Percentiles rank a stretch among this genome's conserved stretches.
Conservation (phyloP, 2,888 invertebrate species). For the Epistrophe eligans region DNA sequence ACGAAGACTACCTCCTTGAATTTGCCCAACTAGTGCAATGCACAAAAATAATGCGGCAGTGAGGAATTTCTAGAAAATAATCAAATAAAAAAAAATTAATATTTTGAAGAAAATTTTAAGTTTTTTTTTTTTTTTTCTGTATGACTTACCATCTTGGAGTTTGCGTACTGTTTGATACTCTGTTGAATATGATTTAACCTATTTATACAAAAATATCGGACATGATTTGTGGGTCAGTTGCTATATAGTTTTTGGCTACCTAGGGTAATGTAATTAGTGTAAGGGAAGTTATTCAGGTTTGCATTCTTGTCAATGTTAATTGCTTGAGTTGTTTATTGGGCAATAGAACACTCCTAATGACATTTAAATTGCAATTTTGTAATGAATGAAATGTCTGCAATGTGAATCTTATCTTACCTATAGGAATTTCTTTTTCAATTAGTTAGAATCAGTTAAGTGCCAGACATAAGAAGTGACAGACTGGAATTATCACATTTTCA, state of each 20-base stretch:
- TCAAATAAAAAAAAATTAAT: background rate
- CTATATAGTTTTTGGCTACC: background rate
- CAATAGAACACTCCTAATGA: background rate
- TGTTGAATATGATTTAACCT: conserved; percentile 2
- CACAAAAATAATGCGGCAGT: conserved; percentile 63
- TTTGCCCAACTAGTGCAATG: conserved; percentile 66
- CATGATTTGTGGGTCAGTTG: background rate
- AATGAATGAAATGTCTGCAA: conserved; percentile 1
- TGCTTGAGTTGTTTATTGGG: background rate
- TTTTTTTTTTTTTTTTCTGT: background rate
- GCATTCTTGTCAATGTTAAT: conserved; percentile 7
- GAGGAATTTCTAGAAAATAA: conserved; percentile 65
- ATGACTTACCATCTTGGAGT: conserved; percentile 69
- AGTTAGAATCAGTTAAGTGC: background rate
- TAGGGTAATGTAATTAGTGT: background rate
- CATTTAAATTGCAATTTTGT: conserved; percentile 7
- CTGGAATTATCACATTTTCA: background rate
- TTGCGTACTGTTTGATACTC: conserved; percentile 51
- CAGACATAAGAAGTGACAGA: background rate
- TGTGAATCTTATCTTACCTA: background rate
- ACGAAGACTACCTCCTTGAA: conserved; percentile 72
- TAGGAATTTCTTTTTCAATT: background rate
- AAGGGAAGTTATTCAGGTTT: background rate
- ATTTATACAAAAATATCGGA: conserved; percentile 49
- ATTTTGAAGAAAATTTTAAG: background rate